Percentiles rank a stretch among this genome's conserved stretches.
phyloP scores from a whole-genome alignment of 2,888 invertebrate genomes.

The Drosophila neoperkinsi region DNA sequence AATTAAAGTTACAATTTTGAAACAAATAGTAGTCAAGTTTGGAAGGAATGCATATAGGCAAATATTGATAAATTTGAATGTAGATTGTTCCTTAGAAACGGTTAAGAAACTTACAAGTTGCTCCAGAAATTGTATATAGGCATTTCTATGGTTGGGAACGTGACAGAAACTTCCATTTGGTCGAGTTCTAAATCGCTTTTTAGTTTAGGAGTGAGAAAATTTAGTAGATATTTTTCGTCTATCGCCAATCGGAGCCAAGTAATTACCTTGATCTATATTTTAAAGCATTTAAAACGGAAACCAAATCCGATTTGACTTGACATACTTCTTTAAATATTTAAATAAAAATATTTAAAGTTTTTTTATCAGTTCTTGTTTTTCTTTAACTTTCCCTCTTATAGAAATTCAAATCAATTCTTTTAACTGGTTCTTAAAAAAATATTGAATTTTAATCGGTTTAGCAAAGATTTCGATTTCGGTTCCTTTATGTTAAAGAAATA shows the following conservation, averaged over 20 bases:
- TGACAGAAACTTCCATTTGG: background rate
- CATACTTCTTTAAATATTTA: no score
- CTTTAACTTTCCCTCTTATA: fast-evolving
- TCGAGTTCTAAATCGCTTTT: no score
- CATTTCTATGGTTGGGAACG: background rate
- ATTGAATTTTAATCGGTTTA: no score
- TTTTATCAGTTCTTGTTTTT: background rate
- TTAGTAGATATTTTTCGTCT: no score
- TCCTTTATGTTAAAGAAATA: no score
- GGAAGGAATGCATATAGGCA: fast-evolving
- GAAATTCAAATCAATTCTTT: background rate
- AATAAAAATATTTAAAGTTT: no score
- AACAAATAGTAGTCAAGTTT: background rate
- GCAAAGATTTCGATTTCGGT: no score
- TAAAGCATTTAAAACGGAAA: no score
- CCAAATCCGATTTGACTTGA: no score
- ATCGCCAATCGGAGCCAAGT: no score
- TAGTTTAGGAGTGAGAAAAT: no score
- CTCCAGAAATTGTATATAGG: background rate
- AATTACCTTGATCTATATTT: no score
- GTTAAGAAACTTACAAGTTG: background rate
- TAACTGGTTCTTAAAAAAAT: background rate
- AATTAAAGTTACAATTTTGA: background rate
- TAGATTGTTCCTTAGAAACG: background rate
- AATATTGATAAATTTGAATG: background rate